Evolutionary conservation across 2,888 invertebrate genomes (phyloP), one percentile per base, ranked within the genome.

Genomic region (Notodonta dromedarius): DNA sequence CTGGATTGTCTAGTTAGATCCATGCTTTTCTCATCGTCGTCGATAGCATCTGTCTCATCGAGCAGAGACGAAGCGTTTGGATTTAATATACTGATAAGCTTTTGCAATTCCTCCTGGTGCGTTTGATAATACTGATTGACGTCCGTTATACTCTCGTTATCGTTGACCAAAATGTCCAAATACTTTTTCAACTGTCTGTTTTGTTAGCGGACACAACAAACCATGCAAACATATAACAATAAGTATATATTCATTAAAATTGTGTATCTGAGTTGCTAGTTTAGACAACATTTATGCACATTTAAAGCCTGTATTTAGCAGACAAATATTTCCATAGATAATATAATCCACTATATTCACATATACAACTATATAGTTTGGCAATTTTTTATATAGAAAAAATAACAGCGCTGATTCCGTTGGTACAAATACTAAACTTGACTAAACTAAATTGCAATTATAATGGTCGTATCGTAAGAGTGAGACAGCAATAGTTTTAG

Each of bases 81-180:
- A 63, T 89, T 90, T 1, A 93, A 74, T 24, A 93, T 88, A 48
- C 72, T 83, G 3, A 93, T 73, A 44, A 93, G 79, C 66, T 89
- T 91, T 57, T 86, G 82, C 16, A 93, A 69, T 61, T 93, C 93
- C 0, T 92, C 92, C 61, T 89, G 91, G 59, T 93, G 93, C 48
- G 80, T 80, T 67, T 87, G 86, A 65, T 90, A 93, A 60, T 93
- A 93, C 60, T 89, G 80, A 65, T 87, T 89, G 65, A 93, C 73
- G 70, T 92, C 93, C 6, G 88, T 83, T 2, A 85, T 84, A 55
- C 81, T 91, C 59, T 93, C 92, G 59, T 94, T 90, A 60, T 92
- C 90, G 14, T 93, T 90, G 74, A 92, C 94, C 78, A 95, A 89
- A 91, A 95, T 95, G 89, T 95, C 94, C 88, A 95, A 91, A 85